Evolutionary conservation across 1,140 invertebrate species (phyloP).

Genomic region (Drosophila baimaii): DNA sequence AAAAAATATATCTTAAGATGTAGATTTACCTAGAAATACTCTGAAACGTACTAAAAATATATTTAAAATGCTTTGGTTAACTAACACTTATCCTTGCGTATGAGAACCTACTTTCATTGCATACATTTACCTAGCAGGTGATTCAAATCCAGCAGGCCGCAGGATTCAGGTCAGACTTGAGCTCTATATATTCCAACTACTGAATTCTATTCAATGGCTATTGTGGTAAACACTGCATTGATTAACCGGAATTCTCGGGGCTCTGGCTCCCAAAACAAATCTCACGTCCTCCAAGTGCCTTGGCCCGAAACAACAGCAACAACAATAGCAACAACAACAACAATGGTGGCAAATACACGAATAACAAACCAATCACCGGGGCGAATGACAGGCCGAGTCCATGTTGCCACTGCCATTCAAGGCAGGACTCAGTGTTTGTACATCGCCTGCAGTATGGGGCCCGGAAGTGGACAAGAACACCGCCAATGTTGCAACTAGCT

Average conservation of each 20-base stretch:
- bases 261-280: slow-evolving; percentile 35
- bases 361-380: slow-evolving; percentile 43
- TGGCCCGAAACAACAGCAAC: too few relatives aligned
- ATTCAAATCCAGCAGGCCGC: not conserved
- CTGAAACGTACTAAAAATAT: too few relatives aligned
- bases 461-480: slow-evolving; percentile 27
- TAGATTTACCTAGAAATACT: too few relatives aligned
- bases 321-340: too few relatives aligned
- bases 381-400: not conserved
- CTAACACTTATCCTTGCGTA: not conserved
- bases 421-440: slow-evolving; percentile 29
- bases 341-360: slow-evolving; percentile 42
- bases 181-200: not conserved
- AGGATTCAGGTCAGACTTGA: slow-evolving; percentile 3
- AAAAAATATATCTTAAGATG: too few relatives aligned
- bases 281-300: slow-evolving; percentile 33
- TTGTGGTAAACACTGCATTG: slow-evolving; percentile 21
- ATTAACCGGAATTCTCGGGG: slow-evolving; percentile 30
- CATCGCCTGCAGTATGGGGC: slow-evolving; percentile 23
- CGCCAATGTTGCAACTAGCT: slow-evolving; percentile 16
- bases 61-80: not conserved
- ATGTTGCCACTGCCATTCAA: slow-evolving; percentile 10
- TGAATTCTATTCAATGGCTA: slow-evolving; percentile 26
- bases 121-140: not conserved
- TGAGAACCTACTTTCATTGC: not conserved